phyloP scores from a whole-genome alignment of 30 jellyfish, hydroid and myxozoan species.

The Aurelia sp. region DNA sequence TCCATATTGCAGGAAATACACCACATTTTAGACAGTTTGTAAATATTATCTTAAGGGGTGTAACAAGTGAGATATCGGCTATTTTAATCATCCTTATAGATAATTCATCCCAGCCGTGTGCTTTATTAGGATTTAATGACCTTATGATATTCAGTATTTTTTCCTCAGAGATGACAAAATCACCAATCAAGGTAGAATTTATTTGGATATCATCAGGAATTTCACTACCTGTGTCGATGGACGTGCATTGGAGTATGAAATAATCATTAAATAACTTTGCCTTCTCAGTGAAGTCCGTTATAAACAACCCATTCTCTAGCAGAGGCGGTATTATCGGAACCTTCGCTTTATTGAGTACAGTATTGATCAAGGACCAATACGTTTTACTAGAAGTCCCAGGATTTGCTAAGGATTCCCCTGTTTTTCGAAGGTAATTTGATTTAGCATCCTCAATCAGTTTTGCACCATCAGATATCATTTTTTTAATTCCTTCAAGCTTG shows the following conservation, averaged over 20 bases:
- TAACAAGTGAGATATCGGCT: too few species aligned
- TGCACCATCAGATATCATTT: conserved; percentile 50
- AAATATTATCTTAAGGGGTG: too few species aligned
- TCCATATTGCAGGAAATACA: too few species aligned
- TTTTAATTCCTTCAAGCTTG: not conserved
- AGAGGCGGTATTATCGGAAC: too few species aligned
- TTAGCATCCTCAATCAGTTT: conserved; percentile 53
- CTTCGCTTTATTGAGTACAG: too few species aligned
- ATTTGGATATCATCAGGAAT: conserved; percentile 46
- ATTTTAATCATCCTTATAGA: too few species aligned
- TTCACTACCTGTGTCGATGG: conserved; percentile 73
- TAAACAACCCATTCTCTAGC: conserved; percentile 12
- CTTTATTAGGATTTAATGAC: too few species aligned
- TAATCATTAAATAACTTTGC: conserved; percentile 67
- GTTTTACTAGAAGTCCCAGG: conserved; percentile 30
- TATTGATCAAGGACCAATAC: too few species aligned
- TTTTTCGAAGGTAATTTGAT: conserved; percentile 30
- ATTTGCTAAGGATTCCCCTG: conserved; percentile 56
- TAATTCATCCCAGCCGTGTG: too few species aligned
- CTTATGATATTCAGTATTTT: too few species aligned
- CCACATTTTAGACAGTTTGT: too few species aligned
- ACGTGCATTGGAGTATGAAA: conserved; percentile 71
- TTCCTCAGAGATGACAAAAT: too few species aligned
- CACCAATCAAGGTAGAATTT: not conserved
- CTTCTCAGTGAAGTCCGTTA: conserved; percentile 76